Evolutionary conservation across 2,888 invertebrate species (phyloP), one percentile per base, ranked within the genome.

Genomic region (Volucella inanis): DNA sequence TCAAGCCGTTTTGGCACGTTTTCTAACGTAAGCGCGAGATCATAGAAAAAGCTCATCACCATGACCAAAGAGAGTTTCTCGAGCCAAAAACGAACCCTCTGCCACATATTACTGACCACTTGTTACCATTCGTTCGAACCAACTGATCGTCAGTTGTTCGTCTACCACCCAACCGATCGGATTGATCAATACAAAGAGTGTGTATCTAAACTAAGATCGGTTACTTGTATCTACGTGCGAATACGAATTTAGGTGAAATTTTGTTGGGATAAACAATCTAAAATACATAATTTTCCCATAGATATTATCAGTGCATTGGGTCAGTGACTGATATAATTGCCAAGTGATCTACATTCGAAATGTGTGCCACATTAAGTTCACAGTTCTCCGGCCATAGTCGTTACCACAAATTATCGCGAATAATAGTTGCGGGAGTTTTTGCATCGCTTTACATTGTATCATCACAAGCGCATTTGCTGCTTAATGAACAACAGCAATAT

Each of bases 361-460:
- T 84, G 84, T 75, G 84, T 84, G 75, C 71, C 84, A 79, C 57
- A 75, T 68, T 74, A 41, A 70, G 74, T 68, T 79, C 50, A 64
- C 76, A 64, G 71, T 76, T 76, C 50, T 31, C 6, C 31, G 49
- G 57, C 49, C 57, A 31, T 71, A 64, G 71, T 65, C 31, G 31
- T 31, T 31, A 6, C 31, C 59, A 59, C 14, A 67, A 77, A 67
- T 61, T 77, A 49, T 65, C 70, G 70, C 55, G 15, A 22, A 10
- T 76, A 39, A 64, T 71, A 57, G 64, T 31, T 31, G 31, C 43
- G 12, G 70, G 47, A 9, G 41, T 75, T 64, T 59, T 79, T 70
- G 70, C 64, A 54, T 79, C 52, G 59, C 47, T 80, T n/a, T 84
- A 80, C 71, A 61, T 71, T 75, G 59, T 10, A 57, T 70, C 65